These are phyloP conservation scores for Megalonaias nervosa DNA, from an alignment of 1,140 invertebrate species.

Conservation along the genomic window DNA sequence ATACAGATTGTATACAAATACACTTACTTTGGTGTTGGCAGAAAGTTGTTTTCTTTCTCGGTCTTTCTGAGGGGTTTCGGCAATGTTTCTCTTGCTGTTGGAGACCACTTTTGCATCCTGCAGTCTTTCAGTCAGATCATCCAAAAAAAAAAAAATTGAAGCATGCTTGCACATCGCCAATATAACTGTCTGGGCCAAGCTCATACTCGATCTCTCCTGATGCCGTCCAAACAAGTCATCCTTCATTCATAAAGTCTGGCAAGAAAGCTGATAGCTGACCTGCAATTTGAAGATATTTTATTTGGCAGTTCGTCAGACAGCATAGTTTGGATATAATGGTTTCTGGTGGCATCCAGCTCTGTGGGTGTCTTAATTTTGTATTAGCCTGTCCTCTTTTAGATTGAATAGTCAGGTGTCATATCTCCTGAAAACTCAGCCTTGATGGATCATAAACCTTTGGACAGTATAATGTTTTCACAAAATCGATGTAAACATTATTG, in stretches of 20 bases:
- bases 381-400: background rate
- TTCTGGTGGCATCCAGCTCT: constrained; percentile 19
- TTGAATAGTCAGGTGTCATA: background rate
- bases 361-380: constrained; percentile 2
- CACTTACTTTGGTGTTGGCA: constrained; percentile 12
- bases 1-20: background rate
- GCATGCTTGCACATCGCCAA: background rate
- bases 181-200: background rate
- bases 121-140: background rate
- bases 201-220: constrained; percentile 13
- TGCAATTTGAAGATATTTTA: constrained; percentile 8
- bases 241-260: constrained; percentile 14
- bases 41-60: background rate
- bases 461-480: background rate
- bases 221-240: background rate
- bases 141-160: background rate
- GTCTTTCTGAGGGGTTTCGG: constrained; percentile 5
- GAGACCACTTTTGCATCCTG: no score
- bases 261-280: background rate
- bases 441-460: background rate
- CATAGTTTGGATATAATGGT: constrained; percentile 4
- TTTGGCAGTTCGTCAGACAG: constrained; percentile 4
- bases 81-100: background rate
- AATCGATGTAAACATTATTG: background rate
- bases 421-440: no score